These are phyloP conservation scores for Centropus bengalensis DNA, from an alignment of 2,113 vertebrate species.

Conservation along the genomic window DNA sequence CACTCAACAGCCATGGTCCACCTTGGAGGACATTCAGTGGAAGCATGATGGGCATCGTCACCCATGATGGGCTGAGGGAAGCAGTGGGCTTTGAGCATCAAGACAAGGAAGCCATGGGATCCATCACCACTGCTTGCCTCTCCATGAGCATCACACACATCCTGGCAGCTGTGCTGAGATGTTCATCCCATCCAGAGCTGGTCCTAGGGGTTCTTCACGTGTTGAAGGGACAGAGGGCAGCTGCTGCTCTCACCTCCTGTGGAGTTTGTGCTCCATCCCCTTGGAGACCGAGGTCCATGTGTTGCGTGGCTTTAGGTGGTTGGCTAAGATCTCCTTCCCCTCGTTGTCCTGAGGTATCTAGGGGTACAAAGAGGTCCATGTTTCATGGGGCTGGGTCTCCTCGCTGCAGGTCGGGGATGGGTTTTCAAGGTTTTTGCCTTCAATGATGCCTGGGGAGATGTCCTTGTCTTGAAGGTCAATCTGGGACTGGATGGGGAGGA, in stretches of 20 bases:
- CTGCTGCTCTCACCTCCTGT: background rate
- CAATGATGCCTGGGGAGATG: accelerated
- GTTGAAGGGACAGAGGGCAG: background rate
- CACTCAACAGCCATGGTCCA: background rate
- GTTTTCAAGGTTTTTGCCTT: background rate
- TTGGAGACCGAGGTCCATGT: background rate
- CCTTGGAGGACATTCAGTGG: background rate
- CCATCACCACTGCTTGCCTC: too few relatives aligned
- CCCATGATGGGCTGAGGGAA: background rate
- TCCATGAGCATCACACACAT: too few relatives aligned
- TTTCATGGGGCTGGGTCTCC: background rate
- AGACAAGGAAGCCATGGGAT: background rate
- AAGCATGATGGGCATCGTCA: accelerated
- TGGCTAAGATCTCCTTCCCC: background rate
- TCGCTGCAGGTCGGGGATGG: background rate
- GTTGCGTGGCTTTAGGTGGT: background rate
- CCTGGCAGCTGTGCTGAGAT: accelerated
- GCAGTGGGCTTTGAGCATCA: background rate
- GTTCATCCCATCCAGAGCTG: background rate
- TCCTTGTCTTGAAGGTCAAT: background rate
- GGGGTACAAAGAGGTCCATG: accelerated
- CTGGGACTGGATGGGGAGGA: too few relatives aligned
- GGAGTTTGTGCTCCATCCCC: background rate
- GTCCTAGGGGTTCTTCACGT: accelerated
- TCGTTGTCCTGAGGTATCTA: background rate